Base-by-base conservation (phyloP, 2,888 invertebrate species). In the Cheiracanthium punctorium region DNA sequence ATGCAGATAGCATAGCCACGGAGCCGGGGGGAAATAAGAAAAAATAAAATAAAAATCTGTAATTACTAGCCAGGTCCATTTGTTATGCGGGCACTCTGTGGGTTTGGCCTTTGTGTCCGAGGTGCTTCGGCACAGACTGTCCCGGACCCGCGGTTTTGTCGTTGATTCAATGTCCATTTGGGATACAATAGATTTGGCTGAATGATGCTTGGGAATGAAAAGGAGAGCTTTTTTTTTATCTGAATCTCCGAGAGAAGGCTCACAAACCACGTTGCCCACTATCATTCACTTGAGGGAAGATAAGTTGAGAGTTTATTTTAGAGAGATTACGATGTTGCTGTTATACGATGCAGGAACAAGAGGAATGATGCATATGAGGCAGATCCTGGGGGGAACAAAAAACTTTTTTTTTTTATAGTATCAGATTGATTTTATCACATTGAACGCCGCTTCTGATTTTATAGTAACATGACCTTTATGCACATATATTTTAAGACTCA, bases 1-100 rank as follows among this genome's bases (percentile, higher is more conserved):
- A 48, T 52, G 70, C 52, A 76, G 76, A 71, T 41, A 58, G 65
- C 82, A 77, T 67, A 77, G 73, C 67, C 72, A 84, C 73, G 70
- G 58, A 24, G 1, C 48, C 2, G 4, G 58, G 58, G 1, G 10
- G 4, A 37, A 37, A 37, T 7, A 37, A 37, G 4, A 17, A 48
- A 17, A 48, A 17, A 48, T 2, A 48, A 20, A 5, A n/a, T n/a
- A 69, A 69, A 79, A 74, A 52, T 77, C 82, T 74, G 79, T 74
- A 85, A 85, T 85, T 85, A 85, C 74, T 20, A 32, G 69, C 37
- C 58, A 28, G 67, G 69, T 74, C 58, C 79, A 74, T 85, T 85
- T 85, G 79, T 85, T 85, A 85, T 79, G 84, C 73, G 74, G 73
- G 82, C 72, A 72, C 43, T 65, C 37, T 37, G 17, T 8, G 30